Base-by-base conservation (phyloP, 2,797 vertebrate genomes). In the Erethizon dorsatum region DNA sequence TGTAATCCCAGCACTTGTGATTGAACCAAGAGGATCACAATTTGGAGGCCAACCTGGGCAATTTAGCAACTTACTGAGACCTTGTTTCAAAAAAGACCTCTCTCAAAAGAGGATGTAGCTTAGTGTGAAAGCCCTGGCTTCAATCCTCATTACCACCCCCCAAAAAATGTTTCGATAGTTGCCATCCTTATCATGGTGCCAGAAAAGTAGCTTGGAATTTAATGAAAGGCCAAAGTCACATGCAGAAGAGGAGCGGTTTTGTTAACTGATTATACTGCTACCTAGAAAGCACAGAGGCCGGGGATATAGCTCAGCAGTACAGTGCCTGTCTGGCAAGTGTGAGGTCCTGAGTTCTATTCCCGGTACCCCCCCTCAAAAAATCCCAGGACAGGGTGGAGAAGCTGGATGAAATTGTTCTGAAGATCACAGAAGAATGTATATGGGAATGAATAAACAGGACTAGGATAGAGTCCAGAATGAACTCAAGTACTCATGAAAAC, bases 361-460 rank as follows among this genome's bases (percentile, higher is more conserved):
- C 37, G 37, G 37, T 41, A 41, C 37, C 37, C 37, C 37, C 37
- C 37, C 37, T 41, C 37, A 41, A 41, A 41, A 41, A 41, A 41
- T 41, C 37, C 37, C 33, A 79, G 20, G 41, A 2, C 13, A 26
- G 24, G 31, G 31, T 15, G 18, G 2, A 28, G 41, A 14, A 80
- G 28, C 63, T 79, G 41, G 37, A 59, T 67, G 37, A 94, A 73
- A 80, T 20, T 79, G 28, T 93, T 88, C 12, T 54, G 73, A 84
- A 61, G 54, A 65, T 69, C 56, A 88, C 3, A 63, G 54, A 84
- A 78, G 69, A 69, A 90, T 90, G 13, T 85, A 63, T 15, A 6
- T 50, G 86, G 73, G 41, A 69, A 73, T 92, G 37, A 84, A 88
- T 83, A 83, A 94, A 73, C 9, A 73, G 22, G 41, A 50, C 45